Evolutionary conservation across 2,888 invertebrate species (phyloP).

Genomic region (Holacanthella duospinosa): DNA sequence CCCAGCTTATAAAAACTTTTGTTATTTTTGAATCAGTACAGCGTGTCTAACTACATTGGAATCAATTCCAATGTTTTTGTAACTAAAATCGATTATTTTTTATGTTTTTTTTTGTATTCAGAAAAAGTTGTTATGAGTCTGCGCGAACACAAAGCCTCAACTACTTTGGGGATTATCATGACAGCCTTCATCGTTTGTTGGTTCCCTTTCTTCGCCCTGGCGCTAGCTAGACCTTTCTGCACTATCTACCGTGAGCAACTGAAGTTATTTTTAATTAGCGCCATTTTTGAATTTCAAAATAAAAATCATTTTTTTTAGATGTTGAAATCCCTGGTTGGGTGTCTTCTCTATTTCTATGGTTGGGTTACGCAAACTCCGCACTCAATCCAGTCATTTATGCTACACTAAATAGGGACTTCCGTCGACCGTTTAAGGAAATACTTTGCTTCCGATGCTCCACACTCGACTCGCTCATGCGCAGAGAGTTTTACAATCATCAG

Average conservation of each 20-base stretch:
- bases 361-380: slow-evolving; percentile 89
- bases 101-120: no score
- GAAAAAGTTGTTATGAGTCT: slow-evolving; percentile 33
- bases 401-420: slow-evolving; percentile 86
- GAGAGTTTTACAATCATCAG: slow-evolving; percentile 84
- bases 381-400: slow-evolving; percentile 66
- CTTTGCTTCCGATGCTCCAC: slow-evolving; percentile 81
- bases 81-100: no score
- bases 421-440: slow-evolving; percentile 91
- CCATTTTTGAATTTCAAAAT: no score
- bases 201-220: slow-evolving; percentile 92
- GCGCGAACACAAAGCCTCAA: slow-evolving; percentile 86
- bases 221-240: slow-evolving; percentile 77
- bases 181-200: slow-evolving; percentile 81
- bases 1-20: no score
- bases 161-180: slow-evolving; percentile 94
- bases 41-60: no score
- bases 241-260: slow-evolving; percentile 18
- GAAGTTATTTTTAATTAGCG: neutral
- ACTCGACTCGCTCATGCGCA: slow-evolving; percentile 84
- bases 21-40: no score
- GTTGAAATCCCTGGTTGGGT: slow-evolving; percentile 57
- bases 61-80: no score
- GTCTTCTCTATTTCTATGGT: slow-evolving; percentile 75
- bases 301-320: slow-evolving; percentile 11